Conservation (phyloP, 2,888 invertebrate species). For the Ramazzottius varieornatus region DNA sequence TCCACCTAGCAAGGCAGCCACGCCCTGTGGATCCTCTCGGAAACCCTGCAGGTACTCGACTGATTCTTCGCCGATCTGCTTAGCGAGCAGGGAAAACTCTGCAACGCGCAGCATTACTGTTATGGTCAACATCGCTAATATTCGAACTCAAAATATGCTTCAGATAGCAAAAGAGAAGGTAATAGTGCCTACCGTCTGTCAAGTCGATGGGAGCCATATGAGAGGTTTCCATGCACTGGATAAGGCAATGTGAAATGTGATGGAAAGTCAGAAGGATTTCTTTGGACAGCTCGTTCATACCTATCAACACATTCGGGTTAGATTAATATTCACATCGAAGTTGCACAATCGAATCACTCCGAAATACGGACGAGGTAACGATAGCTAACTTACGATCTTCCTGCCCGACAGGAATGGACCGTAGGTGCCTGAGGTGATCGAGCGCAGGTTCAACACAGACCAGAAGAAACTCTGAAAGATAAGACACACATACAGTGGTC, state of each 20-base stretch:
- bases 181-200: background rate
- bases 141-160: background rate
- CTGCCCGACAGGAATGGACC: constrained; percentile 8
- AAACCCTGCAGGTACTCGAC: background rate
- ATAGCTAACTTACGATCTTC: constrained; percentile 12
- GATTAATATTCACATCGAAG: background rate
- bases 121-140: constrained; percentile 43
- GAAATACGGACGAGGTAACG: too few species aligned
- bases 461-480: constrained; percentile 18
- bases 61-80: background rate
- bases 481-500: background rate
- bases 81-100: background rate
- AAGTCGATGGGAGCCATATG: background rate
- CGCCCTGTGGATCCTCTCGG: background rate
- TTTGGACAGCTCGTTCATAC: background rate
- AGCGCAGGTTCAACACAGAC: constrained; percentile 16
- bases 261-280: background rate
- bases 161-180: background rate
- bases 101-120: constrained; percentile 23
- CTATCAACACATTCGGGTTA: too few species aligned
- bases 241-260: background rate
- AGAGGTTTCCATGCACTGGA: background rate
- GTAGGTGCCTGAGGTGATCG: constrained; percentile 13
- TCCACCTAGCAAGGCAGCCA: background rate
- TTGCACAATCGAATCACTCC: too few species aligned